These are phyloP conservation scores for Biston betularia DNA, from an alignment of 2,888 invertebrate genomes.

Conservation along the genomic window DNA sequence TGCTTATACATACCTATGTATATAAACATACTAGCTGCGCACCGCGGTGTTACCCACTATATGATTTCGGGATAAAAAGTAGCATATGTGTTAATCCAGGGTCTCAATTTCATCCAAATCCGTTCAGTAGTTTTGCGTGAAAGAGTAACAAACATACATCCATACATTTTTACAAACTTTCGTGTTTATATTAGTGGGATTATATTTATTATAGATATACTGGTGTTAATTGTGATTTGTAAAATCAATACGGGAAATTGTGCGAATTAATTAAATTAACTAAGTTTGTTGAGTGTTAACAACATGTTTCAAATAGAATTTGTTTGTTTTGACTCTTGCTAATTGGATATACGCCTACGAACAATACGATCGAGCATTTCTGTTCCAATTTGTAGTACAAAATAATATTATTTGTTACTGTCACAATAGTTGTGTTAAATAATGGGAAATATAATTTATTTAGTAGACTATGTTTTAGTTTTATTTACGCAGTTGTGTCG, in stretches of 20 bases:
- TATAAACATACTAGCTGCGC: too few relatives aligned
- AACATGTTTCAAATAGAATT: slow-evolving; percentile 35
- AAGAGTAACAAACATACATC: too few relatives aligned
- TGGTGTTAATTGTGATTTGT: slow-evolving; percentile 11
- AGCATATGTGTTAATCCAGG: too few relatives aligned
- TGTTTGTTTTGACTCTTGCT: slow-evolving; percentile 42
- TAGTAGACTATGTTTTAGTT: slow-evolving; percentile 62
- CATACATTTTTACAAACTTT: too few relatives aligned
- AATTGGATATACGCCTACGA: slow-evolving; percentile 37
- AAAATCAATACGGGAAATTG: slow-evolving; percentile 15
- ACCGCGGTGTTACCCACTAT: too few relatives aligned
- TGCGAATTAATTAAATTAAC: slow-evolving; percentile 21
- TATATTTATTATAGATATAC: slow-evolving; percentile 1
- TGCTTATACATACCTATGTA: too few relatives aligned
- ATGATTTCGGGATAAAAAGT: too few relatives aligned
- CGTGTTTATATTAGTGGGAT: too few relatives aligned
- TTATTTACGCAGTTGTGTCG: slow-evolving; percentile 57
- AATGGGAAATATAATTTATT: slow-evolving; percentile 70
- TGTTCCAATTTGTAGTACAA: slow-evolving; percentile 67
- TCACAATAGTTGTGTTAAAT: slow-evolving; percentile 66
- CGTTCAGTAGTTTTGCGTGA: too few relatives aligned
- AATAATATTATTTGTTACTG: slow-evolving; percentile 60
- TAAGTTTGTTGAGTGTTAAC: slow-evolving; percentile 19
- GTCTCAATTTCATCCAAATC: too few relatives aligned
- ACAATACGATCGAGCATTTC: slow-evolving; percentile 49